phyloP scores from a whole-genome alignment of 2,797 vertebrate species.

The Rhodeus uyekii region DNA sequence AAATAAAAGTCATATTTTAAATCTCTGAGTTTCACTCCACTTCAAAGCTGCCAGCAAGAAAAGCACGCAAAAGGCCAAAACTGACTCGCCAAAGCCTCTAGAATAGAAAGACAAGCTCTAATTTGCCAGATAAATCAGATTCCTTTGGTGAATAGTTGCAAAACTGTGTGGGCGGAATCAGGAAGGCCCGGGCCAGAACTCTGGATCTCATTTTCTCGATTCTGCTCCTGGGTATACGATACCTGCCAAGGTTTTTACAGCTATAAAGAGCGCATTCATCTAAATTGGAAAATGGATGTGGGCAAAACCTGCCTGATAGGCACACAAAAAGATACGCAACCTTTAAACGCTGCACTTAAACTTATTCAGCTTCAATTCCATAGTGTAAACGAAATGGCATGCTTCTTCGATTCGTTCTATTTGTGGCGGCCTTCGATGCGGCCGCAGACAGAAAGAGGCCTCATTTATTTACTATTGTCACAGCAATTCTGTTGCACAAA shows the following conservation, averaged over 20 bases:
- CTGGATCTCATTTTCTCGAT: slow-evolving; percentile 79
- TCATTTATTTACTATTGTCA: slow-evolving; percentile 4
- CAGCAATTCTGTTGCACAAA: slow-evolving; percentile 18
- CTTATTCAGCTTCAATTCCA: background rate
- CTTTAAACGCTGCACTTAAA: slow-evolving; percentile 13
- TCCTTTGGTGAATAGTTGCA: slow-evolving; percentile 63
- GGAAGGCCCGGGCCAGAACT: slow-evolving; percentile 74
- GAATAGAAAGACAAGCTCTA: slow-evolving; percentile 48
- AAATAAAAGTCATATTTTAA: background rate
- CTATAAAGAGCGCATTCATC: slow-evolving; percentile 77
- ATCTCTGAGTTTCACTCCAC: background rate
- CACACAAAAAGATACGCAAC: slow-evolving; percentile 53
- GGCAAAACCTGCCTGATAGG: slow-evolving; percentile 66
- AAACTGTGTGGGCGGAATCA: slow-evolving; percentile 68
- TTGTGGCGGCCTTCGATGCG: background rate
- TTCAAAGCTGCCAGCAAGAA: background rate
- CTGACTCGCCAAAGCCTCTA: slow-evolving; percentile 54
- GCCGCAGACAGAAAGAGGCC: background rate
- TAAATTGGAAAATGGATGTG: slow-evolving; percentile 73
- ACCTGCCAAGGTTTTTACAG: slow-evolving; percentile 75
- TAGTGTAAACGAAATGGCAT: background rate
- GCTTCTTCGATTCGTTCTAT: background rate
- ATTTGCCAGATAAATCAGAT: slow-evolving; percentile 71
- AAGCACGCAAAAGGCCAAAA: slow-evolving; percentile 27
- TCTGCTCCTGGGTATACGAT: slow-evolving; percentile 67